These are phyloP conservation scores for Hydriomena furcata DNA, from an alignment of 2,888 invertebrate genomes.

Conservation along the genomic window DNA sequence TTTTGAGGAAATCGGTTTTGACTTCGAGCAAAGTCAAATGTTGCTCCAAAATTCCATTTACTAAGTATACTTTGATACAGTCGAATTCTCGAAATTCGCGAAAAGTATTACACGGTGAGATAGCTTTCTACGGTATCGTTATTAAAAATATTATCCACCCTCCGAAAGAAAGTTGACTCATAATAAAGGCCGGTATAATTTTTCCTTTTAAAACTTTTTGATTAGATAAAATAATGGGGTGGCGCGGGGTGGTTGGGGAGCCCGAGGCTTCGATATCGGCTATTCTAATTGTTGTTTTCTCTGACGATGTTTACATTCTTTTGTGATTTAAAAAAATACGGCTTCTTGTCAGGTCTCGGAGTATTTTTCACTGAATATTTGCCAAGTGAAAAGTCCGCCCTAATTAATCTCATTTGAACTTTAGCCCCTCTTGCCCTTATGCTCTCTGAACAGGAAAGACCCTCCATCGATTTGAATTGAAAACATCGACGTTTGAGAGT, in stretches of 20 bases:
- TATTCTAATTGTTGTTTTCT: constrained; percentile 81
- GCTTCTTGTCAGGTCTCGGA: constrained; percentile 44
- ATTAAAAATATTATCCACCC: constrained; percentile 83
- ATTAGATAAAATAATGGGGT: constrained; percentile 84
- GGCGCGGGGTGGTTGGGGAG: constrained; percentile 63
- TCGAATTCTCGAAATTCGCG: constrained; percentile 43
- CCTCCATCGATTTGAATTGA: constrained; percentile 72
- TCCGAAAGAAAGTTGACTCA: constrained; percentile 80
- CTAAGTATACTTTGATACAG: constrained; percentile 52
- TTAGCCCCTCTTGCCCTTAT: constrained; percentile 43
- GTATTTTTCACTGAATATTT: constrained; percentile 44
- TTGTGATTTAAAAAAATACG: constrained; percentile 60
- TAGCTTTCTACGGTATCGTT: constrained; percentile 71
- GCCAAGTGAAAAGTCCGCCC: constrained; percentile 39
- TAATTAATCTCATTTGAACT: constrained; percentile 67
- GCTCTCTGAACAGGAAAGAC: constrained; percentile 39
- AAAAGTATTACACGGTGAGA: constrained; percentile 32
- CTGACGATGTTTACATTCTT: constrained; percentile 70
- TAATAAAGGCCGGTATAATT: constrained; percentile 83
- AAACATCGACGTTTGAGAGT: constrained; percentile 63
- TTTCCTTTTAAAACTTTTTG: constrained; percentile 85
- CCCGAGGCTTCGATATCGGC: constrained; percentile 77
- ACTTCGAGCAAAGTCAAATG: constrained; percentile 3
- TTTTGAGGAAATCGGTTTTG: not conserved
- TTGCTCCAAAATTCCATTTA: constrained; percentile 18